Base-by-base conservation (phyloP, 2,888 invertebrate genomes). In the Enchytraeus crypticus region DNA sequence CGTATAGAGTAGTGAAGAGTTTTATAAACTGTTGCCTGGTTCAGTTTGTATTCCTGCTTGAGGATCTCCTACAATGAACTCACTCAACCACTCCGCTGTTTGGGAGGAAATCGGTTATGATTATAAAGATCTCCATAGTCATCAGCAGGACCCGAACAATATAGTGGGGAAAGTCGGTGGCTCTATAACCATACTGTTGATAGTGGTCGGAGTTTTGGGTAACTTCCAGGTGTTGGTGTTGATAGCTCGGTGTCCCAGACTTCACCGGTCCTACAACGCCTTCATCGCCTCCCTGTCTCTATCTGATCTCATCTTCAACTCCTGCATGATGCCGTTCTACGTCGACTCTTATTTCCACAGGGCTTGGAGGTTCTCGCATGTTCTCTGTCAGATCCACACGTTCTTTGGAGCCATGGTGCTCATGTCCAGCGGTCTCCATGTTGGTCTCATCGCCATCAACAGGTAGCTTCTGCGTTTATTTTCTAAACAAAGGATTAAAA, bases 211-310 rank as follows among this genome's bases (percentile, higher is more conserved):
- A 1, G 30, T 54, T n/a, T 29, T 45, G 8, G 61, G 61, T 11
- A 61, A 61, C 46, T 14, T 61, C 14, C 27, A 53, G 53, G 61
- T 61, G 5, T 32, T 61, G 1, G 53, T 61, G 11, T 51, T 51
- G 21, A 45, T 61, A 18, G n/a, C 49, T 2, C 32, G 23, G 26
- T 57, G 30, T 34, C 51, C 33, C 21, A 32, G 33, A 23, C 46
- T 61, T 26, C 56, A 33, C n/a, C 57, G 54, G 2, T 57, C 57
- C 18, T 61, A 61, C 61, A 61, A 61, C 53, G 51, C 33, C 8
- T 61, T 61, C 61, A 61, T 61, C 27, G 61, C 61, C 18, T 61
- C 61, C 27, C 53, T 61, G n/a, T 57, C 61, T 4, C 43, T 53
- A 5, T 57, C 57, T 8, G 61, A 61, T 49, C 60, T 60, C 49